Evolutionary conservation across 2,888 invertebrate genomes (phyloP).

Genomic region (Tillus elongatus): DNA sequence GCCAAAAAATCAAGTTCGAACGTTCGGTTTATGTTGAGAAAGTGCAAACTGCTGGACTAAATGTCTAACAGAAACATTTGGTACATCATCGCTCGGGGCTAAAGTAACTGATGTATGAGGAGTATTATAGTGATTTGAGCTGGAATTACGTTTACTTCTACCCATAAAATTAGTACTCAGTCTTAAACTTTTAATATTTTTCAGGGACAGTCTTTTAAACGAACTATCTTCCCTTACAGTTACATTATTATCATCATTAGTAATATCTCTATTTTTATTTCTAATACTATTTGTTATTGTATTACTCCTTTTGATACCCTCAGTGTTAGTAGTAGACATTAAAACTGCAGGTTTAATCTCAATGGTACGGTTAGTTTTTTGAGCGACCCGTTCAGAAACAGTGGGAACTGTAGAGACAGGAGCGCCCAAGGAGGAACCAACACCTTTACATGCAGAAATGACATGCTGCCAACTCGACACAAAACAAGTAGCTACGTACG

Average conservation of each 20-base stretch:
- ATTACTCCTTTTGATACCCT: slow-evolving; percentile 43
- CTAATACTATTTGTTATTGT: no score
- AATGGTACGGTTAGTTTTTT: slow-evolving; percentile 30
- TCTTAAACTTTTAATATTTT: slow-evolving; percentile 31
- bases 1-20: no score
- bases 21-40: no score
- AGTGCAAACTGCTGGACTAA: no score
- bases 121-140: no score
- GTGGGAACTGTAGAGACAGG: slow-evolving; percentile 15
- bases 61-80: no score
- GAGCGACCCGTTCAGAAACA: slow-evolving; percentile 14
- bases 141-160: no score
- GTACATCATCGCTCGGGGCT: no score
- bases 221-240: slow-evolving; percentile 8
- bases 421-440: no score
- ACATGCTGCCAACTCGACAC: slow-evolving; percentile 30
- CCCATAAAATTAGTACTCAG: no score
- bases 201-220: slow-evolving; percentile 27
- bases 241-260: slow-evolving; percentile 11
- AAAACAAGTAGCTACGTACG: slow-evolving; percentile 45
- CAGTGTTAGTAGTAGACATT: slow-evolving; percentile 57
- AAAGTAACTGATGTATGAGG: no score
- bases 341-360: slow-evolving; percentile 53
- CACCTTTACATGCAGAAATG: slow-evolving; percentile 34
- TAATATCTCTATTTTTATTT: slow-evolving; percentile 7